Conservation (phyloP, 2,797 vertebrate genomes). For the Falco novaeseelandiae region DNA sequence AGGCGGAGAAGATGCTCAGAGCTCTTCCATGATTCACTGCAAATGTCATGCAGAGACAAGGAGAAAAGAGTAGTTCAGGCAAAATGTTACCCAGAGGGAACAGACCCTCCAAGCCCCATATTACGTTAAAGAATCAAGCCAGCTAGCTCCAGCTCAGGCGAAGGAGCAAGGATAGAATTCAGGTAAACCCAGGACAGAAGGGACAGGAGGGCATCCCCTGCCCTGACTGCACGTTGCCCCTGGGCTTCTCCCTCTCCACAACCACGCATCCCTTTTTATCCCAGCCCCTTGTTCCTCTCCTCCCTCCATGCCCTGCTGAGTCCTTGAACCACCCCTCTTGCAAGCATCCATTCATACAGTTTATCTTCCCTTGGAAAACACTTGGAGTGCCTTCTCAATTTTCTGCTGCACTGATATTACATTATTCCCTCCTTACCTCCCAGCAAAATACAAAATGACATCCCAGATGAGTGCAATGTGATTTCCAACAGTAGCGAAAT, state of each 20-base stretch:
- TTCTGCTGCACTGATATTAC: background rate
- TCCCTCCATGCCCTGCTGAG: background rate
- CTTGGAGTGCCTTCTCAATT: background rate
- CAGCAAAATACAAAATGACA: background rate
- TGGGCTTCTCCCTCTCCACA: background rate
- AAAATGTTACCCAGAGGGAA: background rate
- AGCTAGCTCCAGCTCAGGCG: background rate
- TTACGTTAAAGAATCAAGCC: background rate
- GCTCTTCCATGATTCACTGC: background rate
- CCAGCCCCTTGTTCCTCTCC: background rate
- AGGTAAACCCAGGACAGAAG: background rate
- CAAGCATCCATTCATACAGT: background rate
- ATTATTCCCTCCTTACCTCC: background rate
- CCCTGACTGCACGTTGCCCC: background rate
- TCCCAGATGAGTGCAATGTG: background rate
- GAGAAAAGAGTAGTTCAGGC: background rate
- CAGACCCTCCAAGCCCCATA: background rate
- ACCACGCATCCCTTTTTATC: background rate
- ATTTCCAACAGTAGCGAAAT: background rate
- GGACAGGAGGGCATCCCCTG: background rate
- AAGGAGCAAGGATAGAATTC: background rate
- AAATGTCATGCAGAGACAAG: rapidly evolving
- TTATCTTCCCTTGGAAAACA: background rate
- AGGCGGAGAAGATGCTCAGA: background rate
- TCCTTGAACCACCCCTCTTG: background rate